Base-by-base conservation (phyloP, 2,113 vertebrate species). In the Brachionichthys hirsutus region DNA sequence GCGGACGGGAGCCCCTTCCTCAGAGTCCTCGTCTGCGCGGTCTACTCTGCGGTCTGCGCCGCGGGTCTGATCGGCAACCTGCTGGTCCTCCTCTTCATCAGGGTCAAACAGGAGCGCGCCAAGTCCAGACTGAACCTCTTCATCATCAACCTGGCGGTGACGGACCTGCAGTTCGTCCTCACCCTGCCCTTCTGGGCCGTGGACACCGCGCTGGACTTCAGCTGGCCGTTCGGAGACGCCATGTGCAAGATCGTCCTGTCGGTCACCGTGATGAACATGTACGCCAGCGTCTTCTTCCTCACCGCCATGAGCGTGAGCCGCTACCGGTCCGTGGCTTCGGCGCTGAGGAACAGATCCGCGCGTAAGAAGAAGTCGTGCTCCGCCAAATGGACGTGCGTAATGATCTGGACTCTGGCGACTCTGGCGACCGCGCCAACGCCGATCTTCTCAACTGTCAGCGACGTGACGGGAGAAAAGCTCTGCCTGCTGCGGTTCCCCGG, bases 161-260 rank as follows among this genome's bases (percentile, higher is more conserved):
- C 89, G 5, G 89, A 91, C 77, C 62, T 91, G 20, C 88, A 91
- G 84, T 93, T 92, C 18, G 89, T 91, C 12, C 73, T 90, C 45
- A 90, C 85, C 1, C 82, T 91, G 69, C 91, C 92, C 13, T 93
- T 91, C 72, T 92, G 89, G 89, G 89, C 90, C 0, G 89, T 82
- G 74, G 90, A 92, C 82, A 91, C 85, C 0, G 88, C 54, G 22
- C 71, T 88, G 71, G 92, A 92, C 81, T 92, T 92, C 84, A 89
- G 87, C 77, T 92, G 92, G 89, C 90, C 90, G 40, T 91, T 90
- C 56, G 87, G 89, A 15, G 63, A 87, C 72, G 87, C 88, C 65
- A 92, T 92, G 91, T 92, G 91, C 22, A 90, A 88, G 24, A 86
- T 90, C 60, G 22, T 91, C 34, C 88, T 91, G 12, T 90, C 88